These are phyloP conservation scores for Gisinianus flammeolus DNA, from an alignment of 2,888 invertebrate species.

Conservation along the genomic window DNA sequence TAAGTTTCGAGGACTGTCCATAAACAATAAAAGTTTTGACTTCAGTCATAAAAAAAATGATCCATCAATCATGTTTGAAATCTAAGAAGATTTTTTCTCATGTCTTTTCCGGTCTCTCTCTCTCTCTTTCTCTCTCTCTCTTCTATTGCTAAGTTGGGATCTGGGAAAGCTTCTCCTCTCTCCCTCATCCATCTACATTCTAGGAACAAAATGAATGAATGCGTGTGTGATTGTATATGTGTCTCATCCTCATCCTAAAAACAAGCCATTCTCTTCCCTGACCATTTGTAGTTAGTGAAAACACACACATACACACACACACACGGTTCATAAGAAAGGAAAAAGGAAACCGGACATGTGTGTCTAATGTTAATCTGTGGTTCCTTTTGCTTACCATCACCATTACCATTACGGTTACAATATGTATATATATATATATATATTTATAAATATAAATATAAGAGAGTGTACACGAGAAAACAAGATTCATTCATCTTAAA, in stretches of 20 bases:
- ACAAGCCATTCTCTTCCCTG: neutral
- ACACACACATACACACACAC: neutral
- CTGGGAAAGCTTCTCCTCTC: neutral
- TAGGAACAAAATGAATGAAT: neutral
- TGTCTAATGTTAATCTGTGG: slow-evolving; percentile 3
- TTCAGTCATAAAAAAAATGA: slow-evolving; percentile 39
- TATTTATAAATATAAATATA: no score
- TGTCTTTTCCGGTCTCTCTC: slow-evolving; percentile 1
- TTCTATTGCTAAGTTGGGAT: no score
- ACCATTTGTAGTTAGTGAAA: neutral
- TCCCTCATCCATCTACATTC: neutral
- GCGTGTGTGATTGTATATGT: neutral
- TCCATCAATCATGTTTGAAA: slow-evolving; percentile 43
- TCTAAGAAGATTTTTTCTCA: slow-evolving; percentile 17
- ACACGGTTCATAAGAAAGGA: no score
- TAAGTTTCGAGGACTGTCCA: slow-evolving; percentile 46
- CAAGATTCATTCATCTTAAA: slow-evolving; percentile 19
- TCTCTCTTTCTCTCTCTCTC: neutral
- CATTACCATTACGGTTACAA: no score
- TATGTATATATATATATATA: no score
- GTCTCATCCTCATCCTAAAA: neutral
- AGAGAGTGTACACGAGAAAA: neutral
- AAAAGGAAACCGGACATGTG: slow-evolving; percentile 14
- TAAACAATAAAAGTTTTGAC: slow-evolving; percentile 46
- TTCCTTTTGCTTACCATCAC: no score